Conservation (phyloP, 2,888 invertebrate genomes). For the Rhagonycha lutea region DNA sequence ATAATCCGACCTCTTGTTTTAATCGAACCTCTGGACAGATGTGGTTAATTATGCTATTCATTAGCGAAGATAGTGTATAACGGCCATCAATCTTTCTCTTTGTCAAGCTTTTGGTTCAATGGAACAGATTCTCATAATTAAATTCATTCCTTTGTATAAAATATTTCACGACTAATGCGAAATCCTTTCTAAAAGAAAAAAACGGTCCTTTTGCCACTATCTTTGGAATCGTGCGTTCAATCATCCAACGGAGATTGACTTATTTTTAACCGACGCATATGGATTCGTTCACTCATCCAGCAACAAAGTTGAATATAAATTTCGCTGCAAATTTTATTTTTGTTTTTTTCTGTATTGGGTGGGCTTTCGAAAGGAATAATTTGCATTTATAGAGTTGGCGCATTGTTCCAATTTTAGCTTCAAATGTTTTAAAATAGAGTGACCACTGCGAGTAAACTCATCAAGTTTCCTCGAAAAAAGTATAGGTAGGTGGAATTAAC, state of each 20-base stretch:
- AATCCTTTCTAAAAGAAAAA: not conserved
- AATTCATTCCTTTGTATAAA: not conserved
- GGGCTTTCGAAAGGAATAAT: not conserved
- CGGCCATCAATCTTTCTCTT: not conserved
- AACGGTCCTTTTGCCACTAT: not conserved
- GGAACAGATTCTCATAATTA: not conserved
- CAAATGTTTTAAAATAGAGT: not conserved
- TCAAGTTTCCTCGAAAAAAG: not conserved
- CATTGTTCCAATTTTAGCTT: not conserved
- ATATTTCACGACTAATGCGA: not conserved
- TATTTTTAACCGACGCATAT: not conserved
- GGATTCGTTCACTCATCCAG: not conserved
- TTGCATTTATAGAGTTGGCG: not conserved
- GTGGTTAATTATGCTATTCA: not conserved
- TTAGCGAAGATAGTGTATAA: not conserved
- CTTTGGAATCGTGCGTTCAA: not conserved
- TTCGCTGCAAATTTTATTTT: not conserved
- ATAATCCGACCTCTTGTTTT: not conserved
- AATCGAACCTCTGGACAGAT: not conserved
- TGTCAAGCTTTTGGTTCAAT: not conserved
- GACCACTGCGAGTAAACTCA: not conserved
- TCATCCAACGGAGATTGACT: not conserved
- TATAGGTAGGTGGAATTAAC: too few species aligned
- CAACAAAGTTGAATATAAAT: not conserved
- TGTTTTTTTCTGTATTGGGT: not conserved